A percentile compares a stretch with the other conserved stretches of the same genome.
Conservation (phyloP, 2,888 invertebrate species). For the Mactromeris polynyma region DNA sequence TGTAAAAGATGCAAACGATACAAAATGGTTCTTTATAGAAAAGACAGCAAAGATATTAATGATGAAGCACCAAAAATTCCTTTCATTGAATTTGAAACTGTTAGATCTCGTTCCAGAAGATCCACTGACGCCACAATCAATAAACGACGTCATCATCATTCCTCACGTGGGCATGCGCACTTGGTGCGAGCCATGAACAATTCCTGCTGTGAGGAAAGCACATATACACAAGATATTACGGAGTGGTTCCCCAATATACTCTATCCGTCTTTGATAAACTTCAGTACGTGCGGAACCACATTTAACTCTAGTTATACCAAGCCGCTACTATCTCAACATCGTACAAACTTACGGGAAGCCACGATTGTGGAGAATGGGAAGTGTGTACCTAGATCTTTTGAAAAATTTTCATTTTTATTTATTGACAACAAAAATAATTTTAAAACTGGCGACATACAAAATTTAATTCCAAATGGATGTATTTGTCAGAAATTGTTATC, state of each 20-base stretch:
- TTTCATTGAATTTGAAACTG: conserved; percentile 58
- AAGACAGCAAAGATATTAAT: conserved; percentile 11
- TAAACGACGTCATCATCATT: conserved; percentile 30
- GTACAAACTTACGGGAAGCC: neutral
- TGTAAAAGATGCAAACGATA: conserved; percentile 57
- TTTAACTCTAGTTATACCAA: neutral
- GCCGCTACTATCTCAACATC: conserved; percentile 57
- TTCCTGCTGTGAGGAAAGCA: conserved; percentile 50
- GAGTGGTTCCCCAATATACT: conserved; percentile 51
- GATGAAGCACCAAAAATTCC: conserved; percentile 32
- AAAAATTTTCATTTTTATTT: conserved; percentile 53
- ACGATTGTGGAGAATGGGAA: neutral
- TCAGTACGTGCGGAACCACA: conserved; percentile 39
- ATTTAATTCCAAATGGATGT: conserved; percentile 55
- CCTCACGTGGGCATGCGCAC: neutral
- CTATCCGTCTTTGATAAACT: conserved; percentile 45
- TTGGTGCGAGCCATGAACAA: neutral
- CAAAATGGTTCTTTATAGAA: conserved; percentile 52
- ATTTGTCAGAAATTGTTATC: conserved; percentile 16
- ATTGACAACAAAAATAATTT: conserved; percentile 38
- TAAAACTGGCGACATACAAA: conserved; percentile 41
- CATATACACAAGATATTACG: conserved; percentile 51
- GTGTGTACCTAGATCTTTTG: conserved; percentile 39
- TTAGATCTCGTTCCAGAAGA: conserved; percentile 50
- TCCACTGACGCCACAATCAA: conserved; percentile 39